phyloP scores from a whole-genome alignment of 2,888 invertebrate genomes.

The Mesorhabditis spiculigera region DNA sequence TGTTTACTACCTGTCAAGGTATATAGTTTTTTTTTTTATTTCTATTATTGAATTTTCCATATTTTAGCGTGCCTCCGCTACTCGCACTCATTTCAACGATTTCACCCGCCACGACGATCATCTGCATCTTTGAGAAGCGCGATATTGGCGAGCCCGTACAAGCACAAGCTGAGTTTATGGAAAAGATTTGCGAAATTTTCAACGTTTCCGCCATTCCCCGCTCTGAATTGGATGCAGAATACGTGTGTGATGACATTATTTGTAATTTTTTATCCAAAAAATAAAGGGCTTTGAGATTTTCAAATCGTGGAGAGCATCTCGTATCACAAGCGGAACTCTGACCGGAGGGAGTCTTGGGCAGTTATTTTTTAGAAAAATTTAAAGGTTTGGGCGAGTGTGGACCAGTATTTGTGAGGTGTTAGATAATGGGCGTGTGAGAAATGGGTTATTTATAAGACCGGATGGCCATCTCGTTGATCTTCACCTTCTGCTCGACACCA shows the following conservation, averaged over 20 bases:
- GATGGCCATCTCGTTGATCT: slow-evolving; percentile 48
- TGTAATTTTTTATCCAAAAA: no score
- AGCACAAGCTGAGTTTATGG: slow-evolving; percentile 64
- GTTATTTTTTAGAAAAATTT: no score
- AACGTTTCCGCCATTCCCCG: slow-evolving; percentile 64
- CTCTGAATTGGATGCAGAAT: slow-evolving; percentile 68
- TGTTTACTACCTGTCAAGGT: slow-evolving; percentile 63
- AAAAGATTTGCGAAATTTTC: slow-evolving; percentile 59
- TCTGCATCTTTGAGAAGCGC: slow-evolving; percentile 72
- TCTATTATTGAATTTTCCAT: slow-evolving; percentile 14
- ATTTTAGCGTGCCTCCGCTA: no score
- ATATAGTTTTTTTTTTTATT: slow-evolving; percentile 67
- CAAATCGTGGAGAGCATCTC: no score
- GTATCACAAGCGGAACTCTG: no score
- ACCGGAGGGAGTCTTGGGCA: no score
- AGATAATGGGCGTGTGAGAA: background rate
- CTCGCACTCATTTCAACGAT: slow-evolving; percentile 39
- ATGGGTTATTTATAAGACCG: background rate
- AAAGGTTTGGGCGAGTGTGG: no score
- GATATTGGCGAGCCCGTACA: slow-evolving; percentile 67
- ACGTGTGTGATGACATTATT: slow-evolving; percentile 68
- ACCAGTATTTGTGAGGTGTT: no score
- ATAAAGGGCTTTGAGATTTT: no score
- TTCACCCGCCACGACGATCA: slow-evolving; percentile 64
- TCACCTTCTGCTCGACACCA: slow-evolving; percentile 61